phyloP scores from a whole-genome alignment of 2,113 vertebrate genomes.

The Marcusenius ussheri region DNA sequence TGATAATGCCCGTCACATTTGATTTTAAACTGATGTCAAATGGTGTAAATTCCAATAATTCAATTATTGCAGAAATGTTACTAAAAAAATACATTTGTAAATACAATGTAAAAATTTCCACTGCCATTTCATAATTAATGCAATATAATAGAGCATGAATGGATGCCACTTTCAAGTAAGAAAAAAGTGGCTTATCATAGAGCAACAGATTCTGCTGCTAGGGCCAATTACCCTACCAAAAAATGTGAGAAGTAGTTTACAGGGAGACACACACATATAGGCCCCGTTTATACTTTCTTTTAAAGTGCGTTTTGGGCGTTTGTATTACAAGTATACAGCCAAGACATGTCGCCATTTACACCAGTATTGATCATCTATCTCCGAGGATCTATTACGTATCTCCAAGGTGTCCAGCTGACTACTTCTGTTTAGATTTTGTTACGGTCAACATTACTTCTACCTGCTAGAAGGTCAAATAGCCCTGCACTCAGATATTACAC shows the following conservation, averaged over 20 bases:
- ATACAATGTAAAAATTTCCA: neutral
- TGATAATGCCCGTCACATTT: neutral
- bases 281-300: neutral
- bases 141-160: neutral
- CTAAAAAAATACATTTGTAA: neutral
- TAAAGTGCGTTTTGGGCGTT: neutral
- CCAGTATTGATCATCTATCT: neutral
- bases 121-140: neutral
- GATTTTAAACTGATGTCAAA: neutral
- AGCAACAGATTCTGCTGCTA: neutral
- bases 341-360: neutral
- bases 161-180: neutral
- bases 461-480: neutral
- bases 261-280: neutral
- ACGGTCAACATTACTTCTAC: neutral
- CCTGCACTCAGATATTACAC: neutral
- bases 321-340: neutral
- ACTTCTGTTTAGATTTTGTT: neutral
- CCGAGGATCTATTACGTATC: neutral
- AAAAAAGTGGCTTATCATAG: neutral
- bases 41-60: neutral
- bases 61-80: neutral
- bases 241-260: neutral
- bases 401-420: neutral
- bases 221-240: neutral